A percentile compares a stretch with the other conserved stretches of the same genome.
Conservation (phyloP, 2,797 vertebrate species). For the Nasua narica region DNA sequence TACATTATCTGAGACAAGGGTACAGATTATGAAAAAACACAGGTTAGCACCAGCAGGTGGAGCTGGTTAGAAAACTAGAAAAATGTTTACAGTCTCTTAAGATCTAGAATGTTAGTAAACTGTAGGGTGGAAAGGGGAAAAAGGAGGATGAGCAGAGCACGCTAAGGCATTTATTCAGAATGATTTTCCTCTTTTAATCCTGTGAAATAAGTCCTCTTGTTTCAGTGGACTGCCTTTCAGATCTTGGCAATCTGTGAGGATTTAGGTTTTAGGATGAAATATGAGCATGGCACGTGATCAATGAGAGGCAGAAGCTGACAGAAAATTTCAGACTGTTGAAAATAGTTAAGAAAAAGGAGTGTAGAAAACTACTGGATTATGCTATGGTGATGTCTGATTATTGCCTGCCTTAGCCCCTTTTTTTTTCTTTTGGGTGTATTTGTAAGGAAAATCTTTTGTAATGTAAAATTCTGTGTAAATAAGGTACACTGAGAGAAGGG, state of each 20-base stretch:
- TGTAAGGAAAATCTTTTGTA: neutral
- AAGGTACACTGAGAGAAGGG: neutral
- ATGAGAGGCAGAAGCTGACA: neutral
- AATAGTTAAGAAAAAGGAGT: neutral
- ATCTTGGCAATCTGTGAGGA: neutral
- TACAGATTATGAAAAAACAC: neutral
- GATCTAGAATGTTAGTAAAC: neutral
- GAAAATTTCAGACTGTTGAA: neutral
- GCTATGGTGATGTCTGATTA: neutral
- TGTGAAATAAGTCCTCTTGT: neutral
- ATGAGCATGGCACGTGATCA: neutral
- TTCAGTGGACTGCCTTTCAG: neutral
- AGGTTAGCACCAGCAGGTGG: constrained; percentile 62
- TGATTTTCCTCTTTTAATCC: neutral
- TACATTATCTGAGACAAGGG: constrained; percentile 4
- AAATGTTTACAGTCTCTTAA: neutral
- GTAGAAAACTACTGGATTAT: neutral
- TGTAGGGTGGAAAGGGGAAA: neutral
- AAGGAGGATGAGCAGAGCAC: neutral
- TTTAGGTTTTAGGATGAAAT: neutral
- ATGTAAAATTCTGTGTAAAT: neutral
- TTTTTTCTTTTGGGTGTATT: neutral
- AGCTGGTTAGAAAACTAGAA: constrained; percentile 61
- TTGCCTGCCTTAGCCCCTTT: neutral
- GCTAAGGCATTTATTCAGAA: neutral